Conservation (phyloP, 2,888 invertebrate genomes). For the Stenurella melanura region DNA sequence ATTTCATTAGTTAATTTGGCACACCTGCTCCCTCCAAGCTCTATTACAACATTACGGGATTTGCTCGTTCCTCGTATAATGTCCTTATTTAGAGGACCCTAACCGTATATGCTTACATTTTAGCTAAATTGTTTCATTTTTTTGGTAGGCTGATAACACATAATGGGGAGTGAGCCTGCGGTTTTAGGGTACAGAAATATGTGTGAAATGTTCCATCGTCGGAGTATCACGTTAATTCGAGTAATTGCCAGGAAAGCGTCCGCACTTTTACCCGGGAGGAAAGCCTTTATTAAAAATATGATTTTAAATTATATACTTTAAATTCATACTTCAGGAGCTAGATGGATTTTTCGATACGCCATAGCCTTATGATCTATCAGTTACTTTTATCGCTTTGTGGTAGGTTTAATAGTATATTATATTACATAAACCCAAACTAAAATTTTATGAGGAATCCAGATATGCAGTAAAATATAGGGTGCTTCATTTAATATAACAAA, state of each 20-base stretch:
- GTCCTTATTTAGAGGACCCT: slow-evolving; percentile 14
- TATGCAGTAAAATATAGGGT: no score
- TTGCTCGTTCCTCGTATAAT: slow-evolving; percentile 17
- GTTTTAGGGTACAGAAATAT: not conserved
- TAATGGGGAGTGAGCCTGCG: not conserved
- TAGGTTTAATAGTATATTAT: no score
- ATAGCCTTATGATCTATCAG: no score
- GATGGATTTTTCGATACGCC: no score
- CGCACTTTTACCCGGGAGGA: not conserved
- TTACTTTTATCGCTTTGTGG: no score
- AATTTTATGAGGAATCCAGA: no score
- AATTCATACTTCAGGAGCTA: no score
- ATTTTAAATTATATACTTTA: not conserved
- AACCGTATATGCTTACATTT: not conserved
- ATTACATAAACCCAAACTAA: no score
- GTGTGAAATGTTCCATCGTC: not conserved
- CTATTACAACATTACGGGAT: slow-evolving; percentile 7
- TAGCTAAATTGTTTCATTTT: slow-evolving; percentile 2
- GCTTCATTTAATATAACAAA: no score
- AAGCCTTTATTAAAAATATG: not conserved
- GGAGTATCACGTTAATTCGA: not conserved
- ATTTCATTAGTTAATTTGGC: slow-evolving; percentile 51
- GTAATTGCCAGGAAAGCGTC: not conserved
- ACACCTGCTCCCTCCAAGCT: slow-evolving; percentile 44
- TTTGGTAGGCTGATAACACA: not conserved